Base-by-base conservation (phyloP, 2,113 vertebrate genomes). In the Pollimyrus isidori region DNA sequence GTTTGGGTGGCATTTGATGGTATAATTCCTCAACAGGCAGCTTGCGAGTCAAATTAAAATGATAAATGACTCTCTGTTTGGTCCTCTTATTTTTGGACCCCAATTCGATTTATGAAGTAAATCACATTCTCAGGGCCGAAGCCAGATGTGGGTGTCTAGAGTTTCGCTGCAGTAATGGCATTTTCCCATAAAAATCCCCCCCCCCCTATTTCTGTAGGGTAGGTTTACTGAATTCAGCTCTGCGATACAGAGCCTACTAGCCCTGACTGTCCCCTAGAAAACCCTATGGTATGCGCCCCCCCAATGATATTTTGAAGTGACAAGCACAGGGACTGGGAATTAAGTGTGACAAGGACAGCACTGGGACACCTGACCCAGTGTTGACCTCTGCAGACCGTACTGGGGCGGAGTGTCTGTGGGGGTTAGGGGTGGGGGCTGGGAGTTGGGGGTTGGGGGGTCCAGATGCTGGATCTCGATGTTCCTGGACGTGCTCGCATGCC, bases 41-140 rank as follows among this genome's bases (percentile, higher is more conserved):
- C 85, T 56, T 53, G 30, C 17, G 30, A 50, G 85, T 87, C 85
- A 87, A 87, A 87, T 87, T 87, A 87, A 53, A 87, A 87, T 87
- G 85, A 87, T 35, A 87, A 53, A 87, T 87, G 85, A 9, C 26
- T n/a, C 46, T 86, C 49, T 17, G n/a, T 87, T 87, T 56, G 85
- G 15, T 87, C 26, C 17, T 56, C 50, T 52, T 35, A 53, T 87
- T 87, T 56, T 53, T 87, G 85, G 26, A 19, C 13, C 50, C 50
- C 85, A 87, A 87, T 87, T 87, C 50, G 85, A 87, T 87, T 87
- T 87, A 53, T 52, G 85, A 87, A 87, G 85, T 19, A 87, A 87
- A 87, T 87, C 85, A 35, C 85, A 53, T 87, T 87, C 85, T 87
- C 85, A 53, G 50, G 50, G 26, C 85, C 50, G 13, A 53, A 35